phyloP scores from a whole-genome alignment of 2,113 vertebrate species.

The Casuarius casuarius region DNA sequence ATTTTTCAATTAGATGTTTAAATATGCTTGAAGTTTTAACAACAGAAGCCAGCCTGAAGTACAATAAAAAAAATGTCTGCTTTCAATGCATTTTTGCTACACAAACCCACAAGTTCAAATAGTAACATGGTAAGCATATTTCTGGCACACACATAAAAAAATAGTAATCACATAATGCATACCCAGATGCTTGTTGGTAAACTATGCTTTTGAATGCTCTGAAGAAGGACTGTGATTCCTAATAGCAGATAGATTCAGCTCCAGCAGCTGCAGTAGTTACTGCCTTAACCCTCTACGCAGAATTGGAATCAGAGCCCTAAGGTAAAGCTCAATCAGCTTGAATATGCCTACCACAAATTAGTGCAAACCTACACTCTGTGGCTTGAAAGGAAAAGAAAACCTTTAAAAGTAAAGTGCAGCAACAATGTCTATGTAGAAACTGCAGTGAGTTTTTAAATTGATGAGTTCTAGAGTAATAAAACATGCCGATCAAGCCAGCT shows the following conservation, averaged over 20 bases:
- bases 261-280: not conserved
- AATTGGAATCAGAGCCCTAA: not conserved
- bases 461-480: not conserved
- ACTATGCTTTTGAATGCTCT: not conserved
- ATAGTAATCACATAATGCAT: conserved; percentile 11
- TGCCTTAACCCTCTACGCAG: not conserved
- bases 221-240: not conserved
- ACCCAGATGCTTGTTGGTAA: conserved; percentile 5
- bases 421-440: conserved; percentile 48
- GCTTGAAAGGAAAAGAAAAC: conserved; percentile 66
- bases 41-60: conserved; percentile 68
- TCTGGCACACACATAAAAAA: not conserved
- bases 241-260: not conserved
- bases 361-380: conserved; percentile 41
- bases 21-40: conserved; percentile 41
- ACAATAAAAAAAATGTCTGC: conserved; percentile 37
- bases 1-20: conserved; percentile 50
- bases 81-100: conserved; percentile 40
- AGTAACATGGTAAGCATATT: conserved; percentile 7
- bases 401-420: conserved; percentile 69
- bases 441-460: not conserved
- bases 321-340: not conserved
- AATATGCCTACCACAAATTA: not conserved
- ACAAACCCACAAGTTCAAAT: conserved; percentile 24
- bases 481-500: not conserved